phyloP scores from a whole-genome alignment of 2,113 vertebrate species.

The Probosciger aterrimus region DNA sequence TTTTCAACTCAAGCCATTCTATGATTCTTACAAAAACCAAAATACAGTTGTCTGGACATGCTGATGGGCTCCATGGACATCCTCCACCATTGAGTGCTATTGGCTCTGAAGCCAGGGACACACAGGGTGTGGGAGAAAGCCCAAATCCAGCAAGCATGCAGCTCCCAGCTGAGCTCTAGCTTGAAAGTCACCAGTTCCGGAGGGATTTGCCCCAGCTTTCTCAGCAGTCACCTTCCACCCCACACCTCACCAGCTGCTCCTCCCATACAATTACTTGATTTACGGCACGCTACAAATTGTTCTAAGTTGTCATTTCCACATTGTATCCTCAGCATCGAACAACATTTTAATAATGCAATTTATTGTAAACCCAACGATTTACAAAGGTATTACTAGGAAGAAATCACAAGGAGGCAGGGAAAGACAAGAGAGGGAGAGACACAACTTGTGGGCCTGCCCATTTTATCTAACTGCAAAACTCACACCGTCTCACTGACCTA shows the following conservation, averaged over 20 bases:
- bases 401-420: background rate
- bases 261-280: background rate
- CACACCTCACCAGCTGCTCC: background rate
- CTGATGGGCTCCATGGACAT: background rate
- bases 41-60: accelerated
- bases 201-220: background rate
- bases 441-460: background rate
- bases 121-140: background rate
- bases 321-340: background rate
- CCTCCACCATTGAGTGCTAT: background rate
- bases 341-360: background rate
- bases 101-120: background rate
- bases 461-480: background rate
- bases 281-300: background rate
- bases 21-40: background rate
- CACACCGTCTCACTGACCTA: background rate
- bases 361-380: background rate
- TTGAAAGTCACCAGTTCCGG: background rate
- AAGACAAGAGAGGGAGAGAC: background rate
- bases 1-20: background rate
- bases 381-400: background rate
- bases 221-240: background rate
- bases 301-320: background rate
- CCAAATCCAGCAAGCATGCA: background rate
- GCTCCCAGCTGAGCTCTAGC: background rate